Conservation (phyloP, 2,888 invertebrate species). For the Ophion ventricosus region DNA sequence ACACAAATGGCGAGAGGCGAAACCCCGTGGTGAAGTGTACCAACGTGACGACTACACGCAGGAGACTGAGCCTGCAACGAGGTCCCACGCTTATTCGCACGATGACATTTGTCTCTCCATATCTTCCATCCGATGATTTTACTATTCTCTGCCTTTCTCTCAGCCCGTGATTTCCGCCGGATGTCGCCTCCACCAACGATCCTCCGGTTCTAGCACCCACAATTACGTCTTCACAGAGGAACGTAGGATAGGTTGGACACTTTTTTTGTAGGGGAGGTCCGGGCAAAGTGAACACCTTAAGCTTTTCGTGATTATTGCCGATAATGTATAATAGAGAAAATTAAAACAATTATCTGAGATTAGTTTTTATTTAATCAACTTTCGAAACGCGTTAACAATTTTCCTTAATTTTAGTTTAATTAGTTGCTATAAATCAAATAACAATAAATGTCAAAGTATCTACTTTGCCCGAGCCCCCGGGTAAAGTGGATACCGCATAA, state of each 20-base stretch:
- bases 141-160: constrained; percentile 1
- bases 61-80: constrained; percentile 20
- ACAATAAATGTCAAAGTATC: too few relatives aligned
- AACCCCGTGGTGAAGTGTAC: constrained; percentile 23
- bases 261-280: too few relatives aligned
- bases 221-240: constrained; percentile 30
- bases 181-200: constrained; percentile 11
- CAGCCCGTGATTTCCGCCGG: constrained; percentile 10
- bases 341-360: too few relatives aligned
- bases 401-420: too few relatives aligned
- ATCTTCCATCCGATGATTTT: constrained; percentile 55
- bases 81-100: constrained; percentile 37
- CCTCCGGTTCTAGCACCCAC: constrained; percentile 13
- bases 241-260: neutral
- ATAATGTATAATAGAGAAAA: too few relatives aligned
- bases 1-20: neutral
- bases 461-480: too few relatives aligned
- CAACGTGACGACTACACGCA: constrained; percentile 31
- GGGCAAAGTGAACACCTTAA: too few relatives aligned
- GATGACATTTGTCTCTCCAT: constrained; percentile 46
- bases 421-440: too few relatives aligned
- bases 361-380: too few relatives aligned
- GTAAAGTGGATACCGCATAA: too few relatives aligned
- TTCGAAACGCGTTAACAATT: too few relatives aligned
- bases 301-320: too few relatives aligned